A percentile compares a stretch with the other conserved stretches of the same genome.
Conservation (phyloP, 1,140 invertebrate species). For the Littorina saxatilis region DNA sequence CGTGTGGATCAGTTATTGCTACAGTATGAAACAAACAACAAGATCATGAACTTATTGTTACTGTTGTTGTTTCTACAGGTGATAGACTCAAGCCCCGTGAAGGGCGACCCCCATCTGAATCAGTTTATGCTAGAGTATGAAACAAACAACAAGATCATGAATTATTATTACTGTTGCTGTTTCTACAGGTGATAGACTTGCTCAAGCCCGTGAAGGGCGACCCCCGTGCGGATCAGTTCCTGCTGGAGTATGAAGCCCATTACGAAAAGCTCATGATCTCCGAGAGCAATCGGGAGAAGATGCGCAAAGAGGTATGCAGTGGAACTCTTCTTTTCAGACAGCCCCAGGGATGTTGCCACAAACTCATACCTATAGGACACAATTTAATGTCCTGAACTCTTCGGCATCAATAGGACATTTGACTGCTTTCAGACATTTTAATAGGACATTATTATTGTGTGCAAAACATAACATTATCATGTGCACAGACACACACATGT, state of each 20-base stretch:
- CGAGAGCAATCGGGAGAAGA: not conserved
- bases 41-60: not conserved
- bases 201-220: not conserved
- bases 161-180: too few species aligned
- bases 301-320: not conserved
- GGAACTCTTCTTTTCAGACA: not conserved
- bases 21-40: not conserved
- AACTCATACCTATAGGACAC: too few species aligned
- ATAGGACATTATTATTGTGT: too few species aligned
- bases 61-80: too few species aligned
- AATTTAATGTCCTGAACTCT: too few species aligned
- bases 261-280: not conserved
- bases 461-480: too few species aligned
- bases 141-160: too few species aligned
- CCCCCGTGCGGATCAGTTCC: not conserved
- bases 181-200: not conserved
- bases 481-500: too few species aligned
- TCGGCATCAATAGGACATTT: too few species aligned
- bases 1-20: not conserved
- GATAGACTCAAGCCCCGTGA: not conserved
- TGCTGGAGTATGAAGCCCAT: not conserved
- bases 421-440: too few species aligned
- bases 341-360: not conserved
- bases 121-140: not conserved
- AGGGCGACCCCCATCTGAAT: not conserved